Percentiles rank a stretch among this genome's conserved stretches.
These are phyloP conservation scores for Myxocyprinus asiaticus DNA, from an alignment of 2,113 vertebrate genomes.

Conservation along the genomic window DNA sequence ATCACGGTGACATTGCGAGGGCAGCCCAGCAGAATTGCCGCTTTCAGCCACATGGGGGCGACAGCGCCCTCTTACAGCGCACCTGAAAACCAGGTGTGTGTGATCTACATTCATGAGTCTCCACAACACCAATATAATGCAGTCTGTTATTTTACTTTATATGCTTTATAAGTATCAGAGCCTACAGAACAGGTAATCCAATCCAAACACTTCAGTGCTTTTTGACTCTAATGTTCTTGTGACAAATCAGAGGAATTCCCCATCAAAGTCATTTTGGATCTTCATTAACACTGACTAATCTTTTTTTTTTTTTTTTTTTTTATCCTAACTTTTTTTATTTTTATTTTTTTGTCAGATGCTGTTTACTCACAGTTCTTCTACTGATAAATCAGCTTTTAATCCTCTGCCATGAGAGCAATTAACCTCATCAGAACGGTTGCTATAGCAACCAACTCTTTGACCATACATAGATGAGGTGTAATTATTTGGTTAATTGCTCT, in stretches of 20 bases:
- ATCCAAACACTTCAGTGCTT: too few relatives aligned
- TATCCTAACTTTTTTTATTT: too few relatives aligned
- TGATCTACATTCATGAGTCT: too few relatives aligned
- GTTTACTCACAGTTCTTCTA: constrained; percentile 21
- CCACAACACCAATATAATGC: too few relatives aligned
- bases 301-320: not conserved
- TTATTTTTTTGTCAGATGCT: not conserved
- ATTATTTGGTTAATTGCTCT: constrained; percentile 50
- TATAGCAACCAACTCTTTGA: constrained; percentile 50
- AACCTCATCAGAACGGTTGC: constrained; percentile 37
- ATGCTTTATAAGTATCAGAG: too few relatives aligned
- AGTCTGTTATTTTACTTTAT: too few relatives aligned
- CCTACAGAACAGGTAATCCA: too few relatives aligned
- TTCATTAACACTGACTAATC: not conserved
- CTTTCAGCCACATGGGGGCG: constrained; percentile 76
- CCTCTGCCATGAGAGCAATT: constrained; percentile 9
- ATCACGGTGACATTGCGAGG: constrained; percentile 90
- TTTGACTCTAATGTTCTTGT: too few relatives aligned
- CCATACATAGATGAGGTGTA: constrained; percentile 29
- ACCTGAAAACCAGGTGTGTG: constrained; percentile 68
- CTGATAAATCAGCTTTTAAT: constrained; percentile 11
- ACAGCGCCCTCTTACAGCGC: constrained; percentile 52
- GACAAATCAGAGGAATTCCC: too few relatives aligned
- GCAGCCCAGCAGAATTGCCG: constrained; percentile 78
- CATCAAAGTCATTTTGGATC: not conserved